These are phyloP conservation scores for Pseudomyrmex gracilis DNA, from an alignment of 1,140 invertebrate genomes.

Conservation along the genomic window DNA sequence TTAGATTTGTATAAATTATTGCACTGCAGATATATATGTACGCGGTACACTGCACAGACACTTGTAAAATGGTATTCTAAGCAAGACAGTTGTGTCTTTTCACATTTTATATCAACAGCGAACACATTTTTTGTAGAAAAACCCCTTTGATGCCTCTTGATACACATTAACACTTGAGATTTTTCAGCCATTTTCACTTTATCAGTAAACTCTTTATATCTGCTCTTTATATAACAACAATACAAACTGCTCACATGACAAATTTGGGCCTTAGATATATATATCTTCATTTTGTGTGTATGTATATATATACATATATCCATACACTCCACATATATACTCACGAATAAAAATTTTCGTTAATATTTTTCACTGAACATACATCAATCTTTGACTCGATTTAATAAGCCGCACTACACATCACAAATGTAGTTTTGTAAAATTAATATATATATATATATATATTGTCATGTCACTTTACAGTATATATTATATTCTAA, in stretches of 20 bases:
- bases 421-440: conserved; percentile 66
- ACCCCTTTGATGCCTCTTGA: conserved; percentile 52
- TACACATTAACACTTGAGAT: conserved; percentile 71
- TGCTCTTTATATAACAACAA: conserved; percentile 50
- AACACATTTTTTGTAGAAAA: conserved; percentile 53
- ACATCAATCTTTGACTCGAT: conserved; percentile 49
- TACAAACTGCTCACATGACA: conserved; percentile 52
- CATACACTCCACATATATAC: conserved; percentile 61
- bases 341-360: conserved; percentile 47
- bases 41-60: conserved; percentile 70
- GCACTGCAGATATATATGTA: conserved; percentile 66
- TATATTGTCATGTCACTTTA: conserved; percentile 55
- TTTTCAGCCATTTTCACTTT: conserved; percentile 63
- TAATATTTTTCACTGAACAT: conserved; percentile 30
- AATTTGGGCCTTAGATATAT: conserved; percentile 32
- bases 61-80: conserved; percentile 60
- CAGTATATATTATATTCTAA: conserved; percentile 30
- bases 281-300: conserved; percentile 37
- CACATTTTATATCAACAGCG: conserved; percentile 47
- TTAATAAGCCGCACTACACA: conserved; percentile 71
- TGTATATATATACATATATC: conserved; percentile 43
- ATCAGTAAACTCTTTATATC: conserved; percentile 50
- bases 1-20: conserved; percentile 54
- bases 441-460: conserved; percentile 66
- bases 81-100: conserved; percentile 51